These are phyloP conservation scores for Glaucopsyche alexis DNA, from an alignment of 2,888 invertebrate genomes.

Conservation along the genomic window DNA sequence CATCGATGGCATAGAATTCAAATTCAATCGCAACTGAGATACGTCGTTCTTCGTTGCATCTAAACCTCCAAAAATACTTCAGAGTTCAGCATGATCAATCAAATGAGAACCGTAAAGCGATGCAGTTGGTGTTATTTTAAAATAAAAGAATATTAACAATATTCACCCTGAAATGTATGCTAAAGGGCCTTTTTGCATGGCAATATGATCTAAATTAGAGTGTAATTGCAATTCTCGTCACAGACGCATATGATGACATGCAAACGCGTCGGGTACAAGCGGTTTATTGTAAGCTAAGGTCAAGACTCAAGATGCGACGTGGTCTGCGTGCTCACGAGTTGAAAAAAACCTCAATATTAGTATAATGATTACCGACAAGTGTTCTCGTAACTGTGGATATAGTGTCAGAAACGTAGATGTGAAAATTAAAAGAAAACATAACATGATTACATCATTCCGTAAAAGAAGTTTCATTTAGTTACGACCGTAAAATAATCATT, in stretches of 20 bases:
- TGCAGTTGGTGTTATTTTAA: slow-evolving; percentile 38
- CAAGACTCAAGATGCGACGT: slow-evolving; percentile 43
- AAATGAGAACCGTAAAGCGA: slow-evolving; percentile 39
- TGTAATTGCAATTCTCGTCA: slow-evolving; percentile 33
- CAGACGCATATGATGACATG: slow-evolving; percentile 45
- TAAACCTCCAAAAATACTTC: slow-evolving; percentile 22
- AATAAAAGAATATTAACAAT: slow-evolving; percentile 35
- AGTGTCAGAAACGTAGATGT: no score
- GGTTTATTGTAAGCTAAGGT: slow-evolving; percentile 50
- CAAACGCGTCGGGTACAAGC: slow-evolving; percentile 43
- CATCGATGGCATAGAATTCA: slow-evolving; percentile 5
- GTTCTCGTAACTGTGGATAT: no score
- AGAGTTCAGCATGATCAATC: slow-evolving; percentile 6
- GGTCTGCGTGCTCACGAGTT: neutral
- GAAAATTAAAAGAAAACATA: no score
- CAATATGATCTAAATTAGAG: slow-evolving; percentile 38
- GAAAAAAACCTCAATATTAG: no score
- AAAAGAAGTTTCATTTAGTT: no score
- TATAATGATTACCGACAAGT: no score
- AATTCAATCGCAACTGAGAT: slow-evolving; percentile 27
- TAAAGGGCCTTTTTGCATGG: slow-evolving; percentile 36
- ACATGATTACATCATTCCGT: no score
- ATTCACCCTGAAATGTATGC: slow-evolving; percentile 21
- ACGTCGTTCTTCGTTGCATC: slow-evolving; percentile 31
- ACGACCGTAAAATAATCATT: no score